A percentile compares a stretch with the other conserved stretches of the same genome.
Evolutionary conservation across 2,797 vertebrate species (phyloP).

Genomic region (Cottoperca gobio): DNA sequence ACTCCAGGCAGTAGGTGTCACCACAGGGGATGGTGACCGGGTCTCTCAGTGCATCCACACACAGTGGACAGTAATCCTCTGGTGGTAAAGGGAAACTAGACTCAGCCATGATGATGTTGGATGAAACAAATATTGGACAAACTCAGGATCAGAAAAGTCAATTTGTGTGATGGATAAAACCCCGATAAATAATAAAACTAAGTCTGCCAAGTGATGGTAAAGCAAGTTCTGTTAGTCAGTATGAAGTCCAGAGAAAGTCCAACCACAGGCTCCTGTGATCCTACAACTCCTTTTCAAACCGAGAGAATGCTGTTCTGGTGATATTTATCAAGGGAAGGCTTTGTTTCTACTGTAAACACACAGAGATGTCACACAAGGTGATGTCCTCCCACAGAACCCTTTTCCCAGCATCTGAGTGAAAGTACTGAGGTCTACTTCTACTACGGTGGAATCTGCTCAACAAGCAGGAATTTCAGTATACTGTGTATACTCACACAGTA

Average conservation of each 20-base stretch:
- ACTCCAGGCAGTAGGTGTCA: slow-evolving; percentile 89
- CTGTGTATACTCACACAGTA: no score
- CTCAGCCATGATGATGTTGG: slow-evolving; percentile 70
- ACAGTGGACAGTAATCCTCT: slow-evolving; percentile 85
- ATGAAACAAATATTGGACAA: background rate
- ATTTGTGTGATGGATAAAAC: background rate
- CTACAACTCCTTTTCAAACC: slow-evolving; percentile 17
- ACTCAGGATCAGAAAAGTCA: background rate
- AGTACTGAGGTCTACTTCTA: slow-evolving; percentile 36
- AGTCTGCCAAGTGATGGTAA: background rate
- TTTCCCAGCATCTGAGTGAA: slow-evolving; percentile 40
- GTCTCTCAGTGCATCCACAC: slow-evolving; percentile 79
- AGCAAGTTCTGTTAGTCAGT: background rate
- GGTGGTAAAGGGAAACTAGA: slow-evolving; percentile 72
- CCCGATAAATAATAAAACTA: background rate
- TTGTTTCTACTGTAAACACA: slow-evolving; percentile 76
- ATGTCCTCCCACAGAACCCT: slow-evolving; percentile 45
- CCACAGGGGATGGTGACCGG: slow-evolving; percentile 88
- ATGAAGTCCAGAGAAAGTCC: slow-evolving; percentile 5
- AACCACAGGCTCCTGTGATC: background rate
- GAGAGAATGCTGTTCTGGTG: slow-evolving; percentile 16
- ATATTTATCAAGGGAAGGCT: slow-evolving; percentile 58
- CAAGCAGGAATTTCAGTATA: slow-evolving; percentile 30
- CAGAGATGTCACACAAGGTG: background rate
- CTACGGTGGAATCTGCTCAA: slow-evolving; percentile 38